These are phyloP conservation scores for Aradophagus sp. DNA, from an alignment of 1,140 invertebrate species.

Conservation along the genomic window DNA sequence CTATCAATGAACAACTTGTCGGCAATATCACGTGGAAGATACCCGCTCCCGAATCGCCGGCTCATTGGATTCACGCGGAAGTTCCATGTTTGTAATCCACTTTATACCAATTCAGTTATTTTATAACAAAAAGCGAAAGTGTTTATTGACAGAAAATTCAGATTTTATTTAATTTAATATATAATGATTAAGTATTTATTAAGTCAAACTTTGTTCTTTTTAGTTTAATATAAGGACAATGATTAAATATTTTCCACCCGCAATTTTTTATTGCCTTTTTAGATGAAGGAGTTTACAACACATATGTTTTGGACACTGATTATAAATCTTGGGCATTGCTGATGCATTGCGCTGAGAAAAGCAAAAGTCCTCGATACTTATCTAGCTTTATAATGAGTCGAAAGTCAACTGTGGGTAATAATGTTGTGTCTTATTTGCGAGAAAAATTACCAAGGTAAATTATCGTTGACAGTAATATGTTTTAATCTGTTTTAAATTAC, in stretches of 20 bases:
- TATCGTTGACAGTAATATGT: too few relatives aligned
- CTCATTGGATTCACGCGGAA: slow-evolving; percentile 90
- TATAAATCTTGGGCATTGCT: slow-evolving; percentile 86
- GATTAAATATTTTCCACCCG: too few relatives aligned
- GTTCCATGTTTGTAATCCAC: slow-evolving; percentile 82
- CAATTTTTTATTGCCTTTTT: slow-evolving; percentile 9
- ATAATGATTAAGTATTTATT: too few relatives aligned
- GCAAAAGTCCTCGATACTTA: slow-evolving; percentile 84
- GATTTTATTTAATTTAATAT: too few relatives aligned
- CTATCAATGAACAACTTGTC: slow-evolving; percentile 82
- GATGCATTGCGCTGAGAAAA: slow-evolving; percentile 89
- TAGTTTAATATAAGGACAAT: too few relatives aligned
- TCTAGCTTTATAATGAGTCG: slow-evolving; percentile 89
- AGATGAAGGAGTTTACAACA: slow-evolving; percentile 93
- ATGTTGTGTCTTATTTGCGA: slow-evolving; percentile 78
- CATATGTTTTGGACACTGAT: slow-evolving; percentile 88
- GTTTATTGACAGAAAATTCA: too few relatives aligned
- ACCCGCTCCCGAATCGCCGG: slow-evolving; percentile 80
- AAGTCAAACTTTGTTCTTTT: too few relatives aligned
- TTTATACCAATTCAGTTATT: too few relatives aligned
- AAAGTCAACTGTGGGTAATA: slow-evolving; percentile 76
- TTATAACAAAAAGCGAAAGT: too few relatives aligned
- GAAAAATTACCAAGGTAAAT: slow-evolving; percentile 77
- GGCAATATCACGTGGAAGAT: slow-evolving; percentile 92
- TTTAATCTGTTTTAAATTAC: too few relatives aligned